Evolutionary conservation across 2,113 vertebrate species (phyloP).

Genomic region (Pterocles gutturalis): DNA sequence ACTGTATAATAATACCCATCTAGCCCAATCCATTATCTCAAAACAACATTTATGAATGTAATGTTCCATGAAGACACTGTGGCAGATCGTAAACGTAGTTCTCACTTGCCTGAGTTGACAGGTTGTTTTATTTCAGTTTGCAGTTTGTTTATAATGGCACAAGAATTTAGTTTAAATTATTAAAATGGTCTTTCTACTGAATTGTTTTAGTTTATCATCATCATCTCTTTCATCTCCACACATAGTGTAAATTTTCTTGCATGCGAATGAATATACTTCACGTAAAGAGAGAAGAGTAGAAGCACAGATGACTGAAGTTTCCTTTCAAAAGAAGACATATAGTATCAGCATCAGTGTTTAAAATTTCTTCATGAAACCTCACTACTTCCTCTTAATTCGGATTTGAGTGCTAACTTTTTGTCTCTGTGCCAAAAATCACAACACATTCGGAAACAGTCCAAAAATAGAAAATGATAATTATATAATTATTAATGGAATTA

Average conservation of each 20-base stretch:
- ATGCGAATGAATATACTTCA: background rate
- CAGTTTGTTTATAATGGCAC: background rate
- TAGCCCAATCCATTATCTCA: background rate
- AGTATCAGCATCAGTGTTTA: background rate
- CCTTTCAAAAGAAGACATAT: background rate
- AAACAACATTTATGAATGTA: background rate
- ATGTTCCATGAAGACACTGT: background rate
- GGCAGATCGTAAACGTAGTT: background rate
- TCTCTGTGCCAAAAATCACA: background rate
- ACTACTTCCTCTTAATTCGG: background rate
- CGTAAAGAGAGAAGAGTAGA: background rate
- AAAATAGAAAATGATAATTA: background rate
- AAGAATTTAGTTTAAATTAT: background rate
- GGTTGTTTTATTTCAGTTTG: background rate
- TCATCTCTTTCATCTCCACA: background rate
- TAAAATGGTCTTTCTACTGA: background rate
- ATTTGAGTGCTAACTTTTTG: background rate
- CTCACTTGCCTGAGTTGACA: background rate
- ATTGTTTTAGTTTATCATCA: background rate
- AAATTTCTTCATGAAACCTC: background rate
- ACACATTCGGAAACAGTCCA: background rate
- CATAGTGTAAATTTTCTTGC: background rate
- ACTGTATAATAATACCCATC: background rate
- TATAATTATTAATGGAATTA: background rate
- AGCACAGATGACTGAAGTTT: background rate